These are phyloP conservation scores for Apodemus speciosus DNA, from an alignment of 2,113 vertebrate species.

Conservation along the genomic window DNA sequence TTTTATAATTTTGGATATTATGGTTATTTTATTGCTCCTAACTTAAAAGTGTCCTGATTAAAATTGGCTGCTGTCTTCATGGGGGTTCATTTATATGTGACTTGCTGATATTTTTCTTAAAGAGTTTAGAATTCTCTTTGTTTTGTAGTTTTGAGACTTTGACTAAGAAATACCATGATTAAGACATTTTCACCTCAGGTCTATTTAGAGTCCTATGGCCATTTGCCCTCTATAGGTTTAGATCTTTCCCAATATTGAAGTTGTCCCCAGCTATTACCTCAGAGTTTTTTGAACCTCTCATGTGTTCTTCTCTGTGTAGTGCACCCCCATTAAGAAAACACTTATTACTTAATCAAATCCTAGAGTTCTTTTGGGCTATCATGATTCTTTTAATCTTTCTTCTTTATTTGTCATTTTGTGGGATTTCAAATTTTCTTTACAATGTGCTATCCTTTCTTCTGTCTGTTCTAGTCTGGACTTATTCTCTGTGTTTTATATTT, in stretches of 20 bases:
- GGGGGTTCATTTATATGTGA: background rate
- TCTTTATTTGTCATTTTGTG: background rate
- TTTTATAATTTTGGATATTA: background rate
- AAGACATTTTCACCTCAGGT: background rate
- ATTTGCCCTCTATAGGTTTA: background rate
- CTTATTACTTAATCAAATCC: background rate
- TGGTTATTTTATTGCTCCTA: background rate
- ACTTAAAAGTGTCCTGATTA: background rate
- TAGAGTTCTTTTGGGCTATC: background rate
- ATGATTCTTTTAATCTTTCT: background rate
- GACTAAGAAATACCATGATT: background rate
- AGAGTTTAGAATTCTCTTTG: background rate
- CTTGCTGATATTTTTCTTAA: background rate
- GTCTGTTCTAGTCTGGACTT: background rate
- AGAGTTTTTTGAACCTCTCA: background rate
- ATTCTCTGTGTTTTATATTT: background rate
- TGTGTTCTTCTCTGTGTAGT: background rate
- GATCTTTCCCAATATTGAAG: background rate
- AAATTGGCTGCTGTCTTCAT: background rate
- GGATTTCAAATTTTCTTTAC: background rate
- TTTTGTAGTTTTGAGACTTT: background rate
- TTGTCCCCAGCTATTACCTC: background rate
- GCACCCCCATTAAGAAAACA: background rate
- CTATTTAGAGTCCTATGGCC: background rate
- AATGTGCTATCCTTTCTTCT: background rate